Base-by-base conservation (phyloP, 2,797 vertebrate species). In the Geotrypetes seraphini region DNA sequence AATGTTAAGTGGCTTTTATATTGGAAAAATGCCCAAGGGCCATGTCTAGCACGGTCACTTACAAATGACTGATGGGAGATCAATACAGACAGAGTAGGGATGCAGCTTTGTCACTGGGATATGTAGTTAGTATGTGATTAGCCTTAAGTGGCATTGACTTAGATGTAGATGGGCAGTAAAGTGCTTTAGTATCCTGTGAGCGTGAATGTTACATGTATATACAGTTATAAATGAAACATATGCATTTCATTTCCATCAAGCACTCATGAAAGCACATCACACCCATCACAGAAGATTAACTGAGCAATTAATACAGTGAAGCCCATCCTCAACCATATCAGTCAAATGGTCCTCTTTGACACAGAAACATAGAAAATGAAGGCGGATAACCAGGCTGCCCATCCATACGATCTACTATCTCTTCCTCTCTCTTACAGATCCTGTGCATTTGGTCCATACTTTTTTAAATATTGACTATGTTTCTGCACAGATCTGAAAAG, bases 1-100 rank as follows among this genome's bases (percentile, higher is more conserved):
- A 84, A 80, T 76, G 83, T 79, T 86, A 86, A 87, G 82, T 84
- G 82, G 67, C 78, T 80, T 72, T 71, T 74, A 71, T 79, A 73
- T 60, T 78, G 73, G 83, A 84, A 81, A 88, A 84, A 83, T 87
- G 84, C 79, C 81, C 61, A 67, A 77, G 83, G 85, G 83, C 70
- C 78, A 28, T 84, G 83, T 86, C 81, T 84, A 76, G 81, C 83
- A 71, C 3, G 45, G 79, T 84, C 82, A 76, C 84, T 88, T 84
- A 78, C 83, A 85, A 73, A 78, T 81, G 71, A 77, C 58, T 69
- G 84, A 87, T 78, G 61, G 81, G 75, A 81, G 81, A 86, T 88
- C 81, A 59, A 89, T 84, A 83, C 68, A 40, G 77, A 79, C 61
- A 58, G 74, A 83, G 75, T 66, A 54, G 66, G 63, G 73, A 81